Conservation (phyloP, 2,113 vertebrate genomes). For the Dryoscopus gambensis region DNA sequence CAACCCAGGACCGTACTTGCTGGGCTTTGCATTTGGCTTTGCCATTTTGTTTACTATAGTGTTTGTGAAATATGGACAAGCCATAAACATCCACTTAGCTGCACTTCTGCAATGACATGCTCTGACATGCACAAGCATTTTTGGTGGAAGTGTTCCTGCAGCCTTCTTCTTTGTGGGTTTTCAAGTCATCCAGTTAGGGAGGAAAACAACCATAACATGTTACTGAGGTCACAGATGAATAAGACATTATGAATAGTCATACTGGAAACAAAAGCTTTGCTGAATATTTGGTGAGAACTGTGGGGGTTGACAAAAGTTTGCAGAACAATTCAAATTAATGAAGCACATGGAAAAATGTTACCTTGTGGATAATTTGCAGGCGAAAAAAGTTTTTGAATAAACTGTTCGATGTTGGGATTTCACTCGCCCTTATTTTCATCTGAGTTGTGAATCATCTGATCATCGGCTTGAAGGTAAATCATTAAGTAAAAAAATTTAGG, state of each 20-base stretch:
- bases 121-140: not conserved
- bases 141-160: slow-evolving; percentile 23
- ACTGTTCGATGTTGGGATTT: not conserved
- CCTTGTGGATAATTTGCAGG: not conserved
- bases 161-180: slow-evolving; percentile 40
- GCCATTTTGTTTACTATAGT: slow-evolving; percentile 34
- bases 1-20: not conserved
- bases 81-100: slow-evolving; percentile 31
- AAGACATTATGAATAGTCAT: slow-evolving; percentile 46
- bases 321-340: not conserved
- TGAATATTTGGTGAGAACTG: slow-evolving; percentile 40
- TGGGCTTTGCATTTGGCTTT: slow-evolving; percentile 2
- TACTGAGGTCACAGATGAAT: slow-evolving; percentile 53
- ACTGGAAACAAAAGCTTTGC: slow-evolving; percentile 40
- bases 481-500: not conserved
- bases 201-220: slow-evolving; percentile 38
- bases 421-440: not conserved
- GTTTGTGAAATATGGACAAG: slow-evolving; percentile 33
- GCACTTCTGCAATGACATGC: not conserved
- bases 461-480: not conserved
- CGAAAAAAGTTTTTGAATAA: not conserved
- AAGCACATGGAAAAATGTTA: slow-evolving; percentile 11
- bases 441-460: not conserved
- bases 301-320: slow-evolving; percentile 36
- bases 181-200: slow-evolving; percentile 26